phyloP scores from a whole-genome alignment of 1,140 invertebrate species.

The Drosophila nannoptera region DNA sequence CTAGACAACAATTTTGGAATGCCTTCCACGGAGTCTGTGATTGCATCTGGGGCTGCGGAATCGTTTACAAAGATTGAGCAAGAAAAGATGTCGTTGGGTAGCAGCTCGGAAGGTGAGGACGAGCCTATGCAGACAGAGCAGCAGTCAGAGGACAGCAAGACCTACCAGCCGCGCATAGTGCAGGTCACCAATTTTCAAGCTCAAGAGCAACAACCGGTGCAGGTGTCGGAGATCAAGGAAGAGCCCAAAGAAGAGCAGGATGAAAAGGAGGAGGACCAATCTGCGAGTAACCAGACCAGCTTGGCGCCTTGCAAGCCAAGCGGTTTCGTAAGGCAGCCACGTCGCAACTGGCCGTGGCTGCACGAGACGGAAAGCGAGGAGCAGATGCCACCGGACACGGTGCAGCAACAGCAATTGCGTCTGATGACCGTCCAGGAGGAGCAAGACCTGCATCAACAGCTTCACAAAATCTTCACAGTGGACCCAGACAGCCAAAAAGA shows the following conservation, averaged over 20 bases:
- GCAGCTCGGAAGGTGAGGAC: conserved; percentile 33
- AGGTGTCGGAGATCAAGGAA: conserved; percentile 34
- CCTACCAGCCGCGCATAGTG: conserved; percentile 67
- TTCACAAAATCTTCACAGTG: conserved; percentile 54
- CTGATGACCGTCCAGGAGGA: conserved; percentile 83
- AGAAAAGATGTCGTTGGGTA: conserved; percentile 6
- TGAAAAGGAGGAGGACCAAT: not conserved
- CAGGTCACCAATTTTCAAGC: conserved; percentile 73
- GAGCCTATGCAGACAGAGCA: conserved; percentile 28
- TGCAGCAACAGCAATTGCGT: conserved; percentile 38
- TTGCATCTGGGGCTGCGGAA: not conserved
- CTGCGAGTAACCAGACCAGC: not conserved
- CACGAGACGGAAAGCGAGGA: conserved; percentile 29
- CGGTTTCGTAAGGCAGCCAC: conserved; percentile 58
- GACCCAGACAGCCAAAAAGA: conserved; percentile 44
- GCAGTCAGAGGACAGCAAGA: conserved; percentile 14
- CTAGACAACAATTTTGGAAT: conserved; percentile 49
- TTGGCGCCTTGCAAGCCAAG: conserved; percentile 62
- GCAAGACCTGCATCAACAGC: conserved; percentile 80
- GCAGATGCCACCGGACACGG: not conserved
- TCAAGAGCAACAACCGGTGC: conserved; percentile 18
- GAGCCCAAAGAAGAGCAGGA: conserved; percentile 42
- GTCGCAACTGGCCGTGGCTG: conserved; percentile 72
- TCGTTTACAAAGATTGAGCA: conserved; percentile 1
- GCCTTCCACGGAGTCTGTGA: conserved; percentile 28